Base-by-base conservation (phyloP, 1,140 invertebrate genomes). In the Drosophila malerkotliana region DNA sequence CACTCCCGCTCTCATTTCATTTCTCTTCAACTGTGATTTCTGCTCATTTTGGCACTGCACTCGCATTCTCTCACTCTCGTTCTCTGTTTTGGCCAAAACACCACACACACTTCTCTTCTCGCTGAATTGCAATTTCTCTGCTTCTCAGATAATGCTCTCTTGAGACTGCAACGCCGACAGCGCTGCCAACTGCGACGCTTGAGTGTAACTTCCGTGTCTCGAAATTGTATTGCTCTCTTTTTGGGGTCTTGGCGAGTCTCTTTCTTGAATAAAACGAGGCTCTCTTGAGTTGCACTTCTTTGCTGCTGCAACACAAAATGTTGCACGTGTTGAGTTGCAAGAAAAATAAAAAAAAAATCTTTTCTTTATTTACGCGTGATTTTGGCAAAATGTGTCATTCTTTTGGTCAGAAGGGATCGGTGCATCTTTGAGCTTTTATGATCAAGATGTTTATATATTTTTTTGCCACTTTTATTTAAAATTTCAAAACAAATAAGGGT, bases 231-330 rank as follows among this genome's bases (percentile, higher is more conserved):
- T 32, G 52, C 52, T 45, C 49, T 61, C 44, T 34, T 14, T 10
- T 8, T 4, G 15, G 4, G 14, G 12, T 41, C n/a, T 41, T 5
- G 15, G 15, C n/a, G 8, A n/a, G 49, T 28, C 41, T 18, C 41
- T 69, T 55, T 44, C 15, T 30, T 7, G 26, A 28, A 28, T 28
- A 7, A 28, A 28, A 3, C 21, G 26, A 6, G 26, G 21, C n/a
- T 61, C 79, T 53, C 78, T 81, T 64, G 9, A 30, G 41, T 9
- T 67, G 14, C 52, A 39, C 9, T 15, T 10, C 41, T 2, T 39
- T 71, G 61, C 55, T 71, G 67, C 39, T 51, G 67, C 67, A 71
- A 71, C 67, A 71, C 45, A 1, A 51, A 71, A 71, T 71, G 67
- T 71, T 71, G 67, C 45, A 58, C 41, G 41, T 44, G 15, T 5